Percentiles rank a stretch among this genome's conserved stretches.
Conservation (phyloP, 2,888 invertebrate genomes). For the Watsonalla binaria region DNA sequence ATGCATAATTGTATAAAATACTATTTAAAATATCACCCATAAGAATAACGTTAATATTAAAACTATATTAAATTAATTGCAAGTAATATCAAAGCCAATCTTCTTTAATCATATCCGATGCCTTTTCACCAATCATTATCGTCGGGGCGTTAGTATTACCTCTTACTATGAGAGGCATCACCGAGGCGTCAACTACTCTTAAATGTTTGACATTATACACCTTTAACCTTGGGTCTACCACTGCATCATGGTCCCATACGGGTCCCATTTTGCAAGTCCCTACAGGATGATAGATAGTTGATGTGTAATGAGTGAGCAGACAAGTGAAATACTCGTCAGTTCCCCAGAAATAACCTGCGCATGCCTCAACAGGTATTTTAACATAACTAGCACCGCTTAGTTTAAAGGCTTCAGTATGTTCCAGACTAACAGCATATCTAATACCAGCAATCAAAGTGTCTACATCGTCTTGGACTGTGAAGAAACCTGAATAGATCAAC, state of each 20-base stretch:
- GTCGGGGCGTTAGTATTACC: conserved; percentile 91
- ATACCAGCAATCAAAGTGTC: conserved; percentile 80
- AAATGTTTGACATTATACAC: conserved; percentile 81
- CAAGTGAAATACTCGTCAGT: conserved; percentile 83
- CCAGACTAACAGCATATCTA: conserved; percentile 77
- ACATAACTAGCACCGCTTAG: conserved; percentile 77
- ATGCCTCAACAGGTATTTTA: conserved; percentile 78
- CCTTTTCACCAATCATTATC: conserved; percentile 92
- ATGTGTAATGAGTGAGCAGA: conserved; percentile 81
- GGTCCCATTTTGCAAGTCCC: conserved; percentile 87
- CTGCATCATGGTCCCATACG: conserved; percentile 77
- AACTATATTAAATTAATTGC: too few species aligned
- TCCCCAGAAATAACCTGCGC: conserved; percentile 76
- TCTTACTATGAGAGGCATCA: conserved; percentile 81
- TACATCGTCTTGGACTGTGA: conserved; percentile 81
- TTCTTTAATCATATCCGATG: conserved; percentile 86
- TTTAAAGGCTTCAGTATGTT: conserved; percentile 79
- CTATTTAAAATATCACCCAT: too few species aligned
- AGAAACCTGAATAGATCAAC: conserved; percentile 84
- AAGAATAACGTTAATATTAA: too few species aligned
- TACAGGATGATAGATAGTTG: conserved; percentile 84
- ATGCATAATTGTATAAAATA: too few species aligned
- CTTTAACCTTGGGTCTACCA: conserved; percentile 81
- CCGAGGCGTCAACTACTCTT: conserved; percentile 83
- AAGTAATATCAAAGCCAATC: conserved; percentile 41